These are phyloP conservation scores for Micrasema longulum DNA, from an alignment of 1,140 invertebrate genomes.

Conservation along the genomic window DNA sequence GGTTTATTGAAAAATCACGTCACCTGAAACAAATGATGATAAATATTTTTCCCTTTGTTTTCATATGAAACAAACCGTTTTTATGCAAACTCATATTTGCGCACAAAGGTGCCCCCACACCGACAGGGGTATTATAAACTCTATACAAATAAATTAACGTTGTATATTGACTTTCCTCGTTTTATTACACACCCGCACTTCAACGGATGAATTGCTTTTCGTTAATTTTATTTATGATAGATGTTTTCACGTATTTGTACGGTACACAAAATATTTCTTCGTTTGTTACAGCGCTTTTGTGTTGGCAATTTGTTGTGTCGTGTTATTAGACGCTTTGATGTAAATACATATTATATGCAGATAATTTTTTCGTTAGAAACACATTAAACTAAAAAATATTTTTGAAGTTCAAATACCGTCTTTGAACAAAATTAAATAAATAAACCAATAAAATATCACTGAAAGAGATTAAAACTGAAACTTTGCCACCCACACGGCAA, in stretches of 20 bases:
- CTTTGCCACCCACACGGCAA: too few species aligned
- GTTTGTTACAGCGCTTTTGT: too few species aligned
- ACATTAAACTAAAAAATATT: too few species aligned
- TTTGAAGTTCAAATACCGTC: too few species aligned
- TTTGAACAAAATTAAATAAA: too few species aligned
- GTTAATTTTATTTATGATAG: constrained; percentile 35
- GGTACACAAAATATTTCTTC: too few species aligned
- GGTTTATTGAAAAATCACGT: constrained; percentile 31
- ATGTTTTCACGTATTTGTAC: not conserved
- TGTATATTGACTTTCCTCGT: constrained; percentile 3
- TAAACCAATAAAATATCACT: too few species aligned
- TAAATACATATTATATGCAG: too few species aligned
- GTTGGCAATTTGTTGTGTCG: too few species aligned
- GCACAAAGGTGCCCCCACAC: not conserved
- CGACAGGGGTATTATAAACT: constrained; percentile 18
- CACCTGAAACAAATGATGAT: constrained; percentile 36
- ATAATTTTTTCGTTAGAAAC: too few species aligned
- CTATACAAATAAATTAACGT: constrained; percentile 18
- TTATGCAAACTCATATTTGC: constrained; percentile 35
- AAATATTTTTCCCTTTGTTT: constrained; percentile 34
- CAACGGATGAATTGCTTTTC: constrained; percentile 7
- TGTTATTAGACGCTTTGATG: too few species aligned
- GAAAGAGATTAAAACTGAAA: too few species aligned
- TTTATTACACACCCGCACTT: constrained; percentile 17
- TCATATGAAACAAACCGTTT: constrained; percentile 18